phyloP scores from a whole-genome alignment of 2,113 vertebrate species.

The Formicarius rufipectus region DNA sequence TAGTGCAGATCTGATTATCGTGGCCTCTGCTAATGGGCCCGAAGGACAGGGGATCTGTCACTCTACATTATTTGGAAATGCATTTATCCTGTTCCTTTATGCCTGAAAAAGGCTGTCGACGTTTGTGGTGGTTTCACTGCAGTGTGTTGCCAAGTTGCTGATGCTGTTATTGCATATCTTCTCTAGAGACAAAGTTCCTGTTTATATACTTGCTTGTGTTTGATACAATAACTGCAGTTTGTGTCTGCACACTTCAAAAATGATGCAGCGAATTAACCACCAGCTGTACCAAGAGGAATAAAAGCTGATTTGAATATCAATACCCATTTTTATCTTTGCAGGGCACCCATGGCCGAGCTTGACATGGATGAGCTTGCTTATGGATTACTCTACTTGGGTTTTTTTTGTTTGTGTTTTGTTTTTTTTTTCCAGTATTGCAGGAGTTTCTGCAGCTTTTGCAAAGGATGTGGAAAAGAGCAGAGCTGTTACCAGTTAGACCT shows the following conservation, averaged over 20 bases:
- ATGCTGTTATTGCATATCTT: background rate
- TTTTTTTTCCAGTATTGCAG: background rate
- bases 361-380: background rate
- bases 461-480: background rate
- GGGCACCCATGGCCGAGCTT: constrained; percentile 6
- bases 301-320: constrained; percentile 41
- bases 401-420: too few species aligned
- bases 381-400: background rate
- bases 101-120: background rate
- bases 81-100: background rate
- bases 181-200: background rate
- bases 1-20: background rate
- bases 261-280: constrained; percentile 76
- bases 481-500: background rate
- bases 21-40: background rate
- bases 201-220: background rate
- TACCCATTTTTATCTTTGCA: constrained; percentile 16
- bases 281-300: constrained; percentile 47
- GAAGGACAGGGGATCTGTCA: background rate
- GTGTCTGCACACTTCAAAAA: constrained; percentile 59
- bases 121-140: background rate
- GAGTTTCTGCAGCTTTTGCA: background rate
- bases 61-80: background rate
- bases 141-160: constrained; percentile 1
- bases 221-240: background rate